Evolutionary conservation across 2,797 vertebrate species (phyloP).

Genomic region (Mico argentatus): DNA sequence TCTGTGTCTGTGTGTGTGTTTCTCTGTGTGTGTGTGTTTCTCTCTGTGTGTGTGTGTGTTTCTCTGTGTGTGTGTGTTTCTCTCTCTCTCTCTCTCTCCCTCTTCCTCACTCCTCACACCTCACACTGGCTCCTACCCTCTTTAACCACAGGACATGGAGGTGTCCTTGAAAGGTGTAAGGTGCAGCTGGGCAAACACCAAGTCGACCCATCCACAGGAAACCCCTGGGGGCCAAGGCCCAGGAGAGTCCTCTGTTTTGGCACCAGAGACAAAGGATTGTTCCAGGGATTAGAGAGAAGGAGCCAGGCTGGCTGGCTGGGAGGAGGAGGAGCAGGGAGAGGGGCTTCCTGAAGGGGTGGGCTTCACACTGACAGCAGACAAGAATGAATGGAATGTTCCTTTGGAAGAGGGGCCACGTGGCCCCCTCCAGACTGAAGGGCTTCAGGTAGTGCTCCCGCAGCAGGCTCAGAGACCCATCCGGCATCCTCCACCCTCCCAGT

Average conservation of each 20-base stretch:
- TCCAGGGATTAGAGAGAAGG: neutral
- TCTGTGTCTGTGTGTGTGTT: no score
- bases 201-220: neutral
- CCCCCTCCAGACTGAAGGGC: neutral
- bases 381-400: neutral
- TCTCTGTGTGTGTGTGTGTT: rapidly evolving
- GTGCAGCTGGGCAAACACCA: neutral
- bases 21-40: neutral
- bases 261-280: neutral
- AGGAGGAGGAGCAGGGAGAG: neutral
- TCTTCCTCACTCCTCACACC: neutral
- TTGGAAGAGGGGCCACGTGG: neutral
- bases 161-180: neutral
- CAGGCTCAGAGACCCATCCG: neutral
- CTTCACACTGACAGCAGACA: neutral
- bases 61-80: neutral
- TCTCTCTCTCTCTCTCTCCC: neutral
- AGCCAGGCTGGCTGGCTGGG: neutral
- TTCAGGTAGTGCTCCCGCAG: neutral
- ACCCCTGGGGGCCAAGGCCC: neutral
- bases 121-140: neutral
- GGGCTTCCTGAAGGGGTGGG: neutral
- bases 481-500: neutral
- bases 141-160: no score
- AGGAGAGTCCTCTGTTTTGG: neutral